Evolutionary conservation across 2,113 vertebrate species (phyloP), one percentile per base, ranked within the genome.

Genomic region (Dunckerocampus dactyliophorus): DNA sequence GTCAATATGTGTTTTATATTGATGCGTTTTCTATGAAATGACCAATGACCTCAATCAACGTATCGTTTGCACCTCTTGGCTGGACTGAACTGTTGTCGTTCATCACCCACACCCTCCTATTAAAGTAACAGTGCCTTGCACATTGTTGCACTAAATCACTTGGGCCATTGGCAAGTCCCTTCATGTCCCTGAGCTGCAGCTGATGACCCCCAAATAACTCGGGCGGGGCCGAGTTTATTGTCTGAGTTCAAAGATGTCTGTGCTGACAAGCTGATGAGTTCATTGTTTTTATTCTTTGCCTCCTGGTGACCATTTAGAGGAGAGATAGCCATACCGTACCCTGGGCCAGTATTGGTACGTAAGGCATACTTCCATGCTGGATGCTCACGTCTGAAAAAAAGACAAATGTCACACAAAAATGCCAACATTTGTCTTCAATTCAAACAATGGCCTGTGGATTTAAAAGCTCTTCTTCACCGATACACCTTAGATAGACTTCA

Each of bases 91-190:
- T 58, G 71, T 65, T 66, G 62, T 67, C 48, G 66, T 60, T 74
- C 60, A 47, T 52, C 46, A 15, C 59, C 31, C 37, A 13, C 54
- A 46, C 56, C 61, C 61, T 66, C 43, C 57, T 52, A 70, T 62
- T 69, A 66, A 55, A 66, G 53, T 31, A 21, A 31, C 65, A 70
- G 73, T 60, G 49, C 68, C 88, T 93, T 92, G 81, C 91, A 89
- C 78, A 87, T 69, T 53, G 72, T 67, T 62, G 48, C 61, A 63
- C 61, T 63, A 62, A 75, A 69, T 76, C 65, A 69, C 39, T 65
- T 64, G 59, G 58, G 48, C 65, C 47, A 63, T 65, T 82, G 68
- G 67, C 87, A 80, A 77, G 76, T 71, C 77, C 31, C 50, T 58
- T 75, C 82, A 71, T 77, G 77, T 63, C 31, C 37, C 67, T 70